phyloP scores from a whole-genome alignment of 1,140 invertebrate species.

The Plectus sambesii region DNA sequence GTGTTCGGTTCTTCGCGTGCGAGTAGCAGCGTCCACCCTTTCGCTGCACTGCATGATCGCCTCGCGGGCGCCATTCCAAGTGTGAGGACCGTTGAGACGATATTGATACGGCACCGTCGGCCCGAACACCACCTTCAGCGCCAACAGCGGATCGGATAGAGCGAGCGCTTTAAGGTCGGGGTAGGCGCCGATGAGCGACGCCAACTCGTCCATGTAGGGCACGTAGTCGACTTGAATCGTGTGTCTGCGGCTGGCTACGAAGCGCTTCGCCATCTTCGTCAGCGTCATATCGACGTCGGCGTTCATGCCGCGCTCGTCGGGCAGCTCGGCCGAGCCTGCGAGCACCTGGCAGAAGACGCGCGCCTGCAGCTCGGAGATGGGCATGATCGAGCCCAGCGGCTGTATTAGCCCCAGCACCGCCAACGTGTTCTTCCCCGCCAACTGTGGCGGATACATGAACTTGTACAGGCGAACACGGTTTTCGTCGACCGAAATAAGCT shows the following conservation, averaged over 20 bases:
- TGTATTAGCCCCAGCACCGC: constrained; percentile 50
- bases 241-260: constrained; percentile 46
- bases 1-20: no score
- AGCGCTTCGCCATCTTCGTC: constrained; percentile 30
- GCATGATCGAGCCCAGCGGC: constrained; percentile 49
- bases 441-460: constrained; percentile 47
- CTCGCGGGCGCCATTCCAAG: constrained; percentile 21
- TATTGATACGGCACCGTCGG: constrained; percentile 30
- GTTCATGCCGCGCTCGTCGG: constrained; percentile 15
- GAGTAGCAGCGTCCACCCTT: no score
- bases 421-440: constrained; percentile 31
- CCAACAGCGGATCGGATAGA: constrained; percentile 24
- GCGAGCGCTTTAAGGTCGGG: constrained; percentile 43
- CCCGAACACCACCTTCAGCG: constrained; percentile 21
- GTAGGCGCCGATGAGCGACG: constrained; percentile 44
- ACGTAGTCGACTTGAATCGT: constrained; percentile 48
- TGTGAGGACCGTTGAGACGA: constrained; percentile 22
- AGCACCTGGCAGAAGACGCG: constrained; percentile 42
- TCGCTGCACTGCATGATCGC: no score
- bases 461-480: constrained; percentile 48
- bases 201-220: constrained; percentile 47
- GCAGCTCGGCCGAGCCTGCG: constrained; percentile 15
- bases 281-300: constrained; percentile 14
- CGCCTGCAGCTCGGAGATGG: constrained; percentile 51
- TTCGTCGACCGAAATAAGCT: constrained; percentile 24